Base-by-base conservation (phyloP, 2,113 vertebrate species). In the Vulpes vulpes region DNA sequence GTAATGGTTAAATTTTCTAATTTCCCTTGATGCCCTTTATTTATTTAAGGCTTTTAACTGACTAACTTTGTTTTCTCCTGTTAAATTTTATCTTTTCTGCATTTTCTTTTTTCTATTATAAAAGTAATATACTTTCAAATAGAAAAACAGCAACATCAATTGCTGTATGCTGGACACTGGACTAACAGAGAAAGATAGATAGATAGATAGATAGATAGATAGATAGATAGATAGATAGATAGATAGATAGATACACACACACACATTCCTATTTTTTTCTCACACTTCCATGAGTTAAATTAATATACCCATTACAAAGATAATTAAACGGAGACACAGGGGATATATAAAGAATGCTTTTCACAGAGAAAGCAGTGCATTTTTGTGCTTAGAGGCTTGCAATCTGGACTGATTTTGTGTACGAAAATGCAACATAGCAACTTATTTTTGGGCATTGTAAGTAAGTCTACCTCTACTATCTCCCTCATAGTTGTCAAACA, bases 71-170 rank as follows among this genome's bases (percentile, higher is more conserved):
- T 83, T 93, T 83, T 76, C 67, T 51, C 89, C 20, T 49, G 27
- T 57, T 80, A 81, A 69, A 57, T 87, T 84, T 69, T 78, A 67
- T 83, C 62, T 93, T 84, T 60, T 16, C 22, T 55, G 5, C 16
- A 51, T 80, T 87, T 85, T 65, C 17, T 43, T 55, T 43, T 91
- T 80, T 80, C 15, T 32, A 22, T 57, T 92, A 74, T 64, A 73
- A 74, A 92, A 30, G 30, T n/a, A 92, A 73, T 92, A 95, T 74
- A 59, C 27, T 35, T 64, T 64, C 64, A 80, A 96, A 78, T 78
- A 67, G 76, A 87, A 73, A 92, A 89, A 60, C 25, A 17, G 5
- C 83, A 38, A 71, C 79, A 71, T 69, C 64, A 62, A 43, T 38
- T 76, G 16, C 35, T 32, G 79, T 85, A 85, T 60, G 23, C 16